Base-by-base conservation (phyloP, 1,140 invertebrate species). In the Akabosia matsudoensis region DNA sequence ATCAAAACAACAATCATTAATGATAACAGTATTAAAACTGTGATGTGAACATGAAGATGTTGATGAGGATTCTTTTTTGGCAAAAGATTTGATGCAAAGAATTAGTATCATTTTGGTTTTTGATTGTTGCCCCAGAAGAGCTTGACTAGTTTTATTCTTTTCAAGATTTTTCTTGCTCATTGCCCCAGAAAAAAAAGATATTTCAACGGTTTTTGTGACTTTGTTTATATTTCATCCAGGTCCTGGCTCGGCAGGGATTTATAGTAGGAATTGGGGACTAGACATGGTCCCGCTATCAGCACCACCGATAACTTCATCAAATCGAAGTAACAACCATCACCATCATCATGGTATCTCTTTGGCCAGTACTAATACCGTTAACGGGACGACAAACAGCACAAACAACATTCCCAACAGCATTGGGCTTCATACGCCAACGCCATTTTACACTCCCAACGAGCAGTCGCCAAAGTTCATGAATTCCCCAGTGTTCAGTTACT, bases 401-500 rank as follows among this genome's bases (percentile, higher is more conserved):
- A 33, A 30, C 70, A 73, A 30, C 33, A 33, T 34, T 51, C 33
- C 70, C 18, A 72, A 72, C 33, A 72, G 70, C 28, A 16, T 45
- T 22, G 70, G 70, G 34, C 71, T 80, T 31, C 79, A 77, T 26
- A 81, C 80, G 0, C 80, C 80, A 31, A 79, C 74, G 0, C 76
- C 80, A 33, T 81, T 81, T 73, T 81, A 74, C 71, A 81, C 80
- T 1, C 80, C 80, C 14, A 81, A 81, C 72, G 80, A 81, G 24
- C 78, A 78, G 0, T 81, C 80, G 1, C 80, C 80, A 2, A 79
- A 79, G 33, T 81, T 81, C 54, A 79, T 81, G 78, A 81, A 79
- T 37, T 81, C 78, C n/a, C 80, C 78, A 37, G 76, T 81, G 16
- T 81, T 81, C 51, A 79, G 76, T 64, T 81, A 81, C 34, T 78